These are phyloP conservation scores for Tenthredo distinguenda DNA, from an alignment of 2,888 invertebrate species.

Conservation along the genomic window DNA sequence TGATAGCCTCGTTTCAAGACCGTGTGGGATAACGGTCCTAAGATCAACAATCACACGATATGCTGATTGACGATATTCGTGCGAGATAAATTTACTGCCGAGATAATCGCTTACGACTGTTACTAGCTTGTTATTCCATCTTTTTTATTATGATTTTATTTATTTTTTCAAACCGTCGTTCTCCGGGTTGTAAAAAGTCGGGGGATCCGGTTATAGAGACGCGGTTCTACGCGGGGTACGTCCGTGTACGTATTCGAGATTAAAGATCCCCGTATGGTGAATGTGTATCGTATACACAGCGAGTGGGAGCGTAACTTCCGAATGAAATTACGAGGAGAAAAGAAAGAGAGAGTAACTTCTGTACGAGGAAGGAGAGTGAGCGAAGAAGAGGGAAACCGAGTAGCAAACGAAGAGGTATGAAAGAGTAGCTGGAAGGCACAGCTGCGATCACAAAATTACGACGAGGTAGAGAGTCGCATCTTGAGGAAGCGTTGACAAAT, in stretches of 20 bases:
- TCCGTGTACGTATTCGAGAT: neutral
- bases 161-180: constrained; percentile 29
- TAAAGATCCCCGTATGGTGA: neutral
- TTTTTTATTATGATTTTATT: constrained; percentile 24
- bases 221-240: neutral
- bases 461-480: constrained; percentile 59
- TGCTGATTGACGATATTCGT: constrained; percentile 33
- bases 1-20: neutral
- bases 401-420: constrained; percentile 2
- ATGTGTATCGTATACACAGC: too few species aligned
- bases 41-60: constrained; percentile 36
- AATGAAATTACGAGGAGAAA: constrained; percentile 12
- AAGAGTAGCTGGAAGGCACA: constrained; percentile 57
- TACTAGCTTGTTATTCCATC: constrained; percentile 32
- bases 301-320: constrained; percentile 3
- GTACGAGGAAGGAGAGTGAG: neutral
- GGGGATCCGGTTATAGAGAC: too few species aligned
- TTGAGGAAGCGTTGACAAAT: constrained; percentile 76
- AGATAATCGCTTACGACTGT: constrained; percentile 31
- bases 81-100: neutral
- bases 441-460: constrained; percentile 67
- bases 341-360: neutral
- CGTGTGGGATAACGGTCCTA: constrained; percentile 1
- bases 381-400: neutral
- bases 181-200: neutral